phyloP scores from a whole-genome alignment of 1,140 invertebrate genomes.

The Conus betulinus region DNA sequence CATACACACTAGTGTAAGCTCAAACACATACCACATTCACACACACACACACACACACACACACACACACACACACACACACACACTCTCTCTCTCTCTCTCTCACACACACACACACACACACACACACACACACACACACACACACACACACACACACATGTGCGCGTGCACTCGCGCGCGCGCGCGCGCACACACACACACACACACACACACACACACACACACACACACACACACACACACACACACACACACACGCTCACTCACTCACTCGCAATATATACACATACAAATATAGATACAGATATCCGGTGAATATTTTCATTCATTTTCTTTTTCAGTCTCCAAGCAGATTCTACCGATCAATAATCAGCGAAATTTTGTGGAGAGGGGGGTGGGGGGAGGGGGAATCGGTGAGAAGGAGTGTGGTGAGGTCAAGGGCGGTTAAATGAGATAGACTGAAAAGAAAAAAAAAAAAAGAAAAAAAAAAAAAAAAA shows the following conservation, averaged over 20 bases:
- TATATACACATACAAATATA: too few species aligned
- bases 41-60: not conserved
- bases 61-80: constrained; percentile 21
- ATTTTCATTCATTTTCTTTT: too few species aligned
- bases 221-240: constrained; percentile 9
- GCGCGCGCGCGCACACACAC: not conserved
- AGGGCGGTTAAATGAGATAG: too few species aligned
- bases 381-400: too few species aligned
- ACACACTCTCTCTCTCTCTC: not conserved
- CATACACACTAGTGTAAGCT: not conserved
- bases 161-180: too few species aligned
- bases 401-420: too few species aligned
- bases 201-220: constrained; percentile 10
- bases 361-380: too few species aligned
- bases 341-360: too few species aligned
- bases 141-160: constrained; percentile 7
- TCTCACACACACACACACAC: constrained; percentile 2
- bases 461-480: too few species aligned
- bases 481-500: too few species aligned
- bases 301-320: too few species aligned
- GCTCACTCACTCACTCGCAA: not conserved
- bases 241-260: not conserved
- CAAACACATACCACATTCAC: not conserved
- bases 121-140: not conserved
- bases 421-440: too few species aligned